Evolutionary conservation across 2,797 vertebrate genomes (phyloP).

Genomic region (Tadarida brasiliensis): DNA sequence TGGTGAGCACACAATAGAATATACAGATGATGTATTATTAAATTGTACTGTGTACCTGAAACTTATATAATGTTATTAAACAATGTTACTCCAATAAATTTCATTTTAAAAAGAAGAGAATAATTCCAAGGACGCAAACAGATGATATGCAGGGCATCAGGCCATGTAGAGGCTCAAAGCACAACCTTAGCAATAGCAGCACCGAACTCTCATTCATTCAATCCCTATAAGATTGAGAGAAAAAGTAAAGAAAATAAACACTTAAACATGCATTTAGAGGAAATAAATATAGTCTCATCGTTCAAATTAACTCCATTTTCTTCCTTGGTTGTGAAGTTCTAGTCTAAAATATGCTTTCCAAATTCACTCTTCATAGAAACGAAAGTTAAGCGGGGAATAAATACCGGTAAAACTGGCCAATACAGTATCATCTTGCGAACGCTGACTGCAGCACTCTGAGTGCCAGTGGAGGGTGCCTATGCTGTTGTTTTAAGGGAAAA

Average conservation of each 20-base stretch:
- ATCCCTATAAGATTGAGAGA: not conserved
- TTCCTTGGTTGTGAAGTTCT: constrained; percentile 15
- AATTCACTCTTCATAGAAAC: not conserved
- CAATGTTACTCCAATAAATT: not conserved
- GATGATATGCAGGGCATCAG: not conserved
- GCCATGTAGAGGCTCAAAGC: not conserved
- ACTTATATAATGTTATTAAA: not conserved
- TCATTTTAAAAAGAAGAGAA: not conserved
- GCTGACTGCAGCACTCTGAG: not conserved
- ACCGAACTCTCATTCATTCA: not conserved
- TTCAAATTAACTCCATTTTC: constrained; percentile 35
- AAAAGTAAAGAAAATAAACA: constrained; percentile 33
- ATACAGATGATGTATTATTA: not conserved
- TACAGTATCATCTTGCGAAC: not conserved
- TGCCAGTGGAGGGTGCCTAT: not conserved
- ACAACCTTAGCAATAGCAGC: not conserved
- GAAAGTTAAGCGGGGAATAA: not conserved
- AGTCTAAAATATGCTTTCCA: not conserved
- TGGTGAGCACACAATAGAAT: not conserved
- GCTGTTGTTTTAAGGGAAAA: not conserved
- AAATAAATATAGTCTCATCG: not conserved
- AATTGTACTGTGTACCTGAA: not conserved
- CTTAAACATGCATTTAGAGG: not conserved
- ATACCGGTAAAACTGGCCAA: not conserved
- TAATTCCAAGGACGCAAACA: not conserved